Evolutionary conservation across 2,888 invertebrate genomes (phyloP).

Genomic region (Chloromyia formosa): DNA sequence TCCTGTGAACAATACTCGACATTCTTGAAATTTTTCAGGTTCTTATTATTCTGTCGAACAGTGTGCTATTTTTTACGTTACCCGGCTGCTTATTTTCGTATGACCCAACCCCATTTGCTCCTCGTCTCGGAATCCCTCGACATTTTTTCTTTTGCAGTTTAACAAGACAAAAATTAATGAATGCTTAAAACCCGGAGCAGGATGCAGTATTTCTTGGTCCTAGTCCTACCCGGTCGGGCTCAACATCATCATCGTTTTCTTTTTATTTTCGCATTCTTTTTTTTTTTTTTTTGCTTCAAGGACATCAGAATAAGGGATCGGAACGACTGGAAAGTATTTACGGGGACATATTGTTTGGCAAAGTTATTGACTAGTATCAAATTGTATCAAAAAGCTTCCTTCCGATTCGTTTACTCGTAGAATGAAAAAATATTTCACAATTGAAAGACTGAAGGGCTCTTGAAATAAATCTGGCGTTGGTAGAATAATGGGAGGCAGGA

Average conservation of each 20-base stretch:
- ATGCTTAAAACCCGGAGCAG: slow-evolving; percentile 30
- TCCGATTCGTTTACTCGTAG: background rate
- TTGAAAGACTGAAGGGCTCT: background rate
- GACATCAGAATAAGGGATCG: background rate
- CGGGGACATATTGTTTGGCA: slow-evolving; percentile 37
- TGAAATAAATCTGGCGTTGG: background rate
- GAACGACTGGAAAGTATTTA: slow-evolving; percentile 28
- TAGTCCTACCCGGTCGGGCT: background rate
- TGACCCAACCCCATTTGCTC: background rate
- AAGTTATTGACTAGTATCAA: slow-evolving; percentile 32
- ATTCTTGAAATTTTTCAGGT: slow-evolving; percentile 49
- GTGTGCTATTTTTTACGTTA: slow-evolving; percentile 48
- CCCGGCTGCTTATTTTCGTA: slow-evolving; percentile 33
- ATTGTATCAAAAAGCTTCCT: slow-evolving; percentile 20
- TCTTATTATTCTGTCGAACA: slow-evolving; percentile 50
- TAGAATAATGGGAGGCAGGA: background rate
- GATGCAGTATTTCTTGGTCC: slow-evolving; percentile 6
- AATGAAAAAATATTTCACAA: background rate
- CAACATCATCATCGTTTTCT: background rate
- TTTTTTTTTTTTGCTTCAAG: background rate
- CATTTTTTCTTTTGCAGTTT: slow-evolving; percentile 44
- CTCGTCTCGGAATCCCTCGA: background rate
- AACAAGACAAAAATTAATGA: slow-evolving; percentile 49
- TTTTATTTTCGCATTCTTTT: background rate
- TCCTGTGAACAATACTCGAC: slow-evolving; percentile 46